A percentile compares a stretch with the other conserved stretches of the same genome.
These are phyloP conservation scores for Eumerus sabulonum DNA, from an alignment of 2,888 invertebrate genomes.

Conservation along the genomic window DNA sequence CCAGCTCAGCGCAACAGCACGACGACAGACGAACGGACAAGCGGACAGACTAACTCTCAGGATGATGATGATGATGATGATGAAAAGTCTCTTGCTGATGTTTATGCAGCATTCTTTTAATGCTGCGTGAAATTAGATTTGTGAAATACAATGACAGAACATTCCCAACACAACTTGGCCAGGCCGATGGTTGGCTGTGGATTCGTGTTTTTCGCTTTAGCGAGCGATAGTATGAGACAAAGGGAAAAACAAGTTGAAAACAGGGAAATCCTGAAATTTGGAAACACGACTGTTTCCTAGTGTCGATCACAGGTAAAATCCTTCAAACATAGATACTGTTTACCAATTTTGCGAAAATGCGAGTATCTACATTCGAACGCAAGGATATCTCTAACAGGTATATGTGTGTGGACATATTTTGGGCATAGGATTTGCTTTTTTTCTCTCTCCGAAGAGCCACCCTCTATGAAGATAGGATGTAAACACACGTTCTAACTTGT, in stretches of 20 bases:
- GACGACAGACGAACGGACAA: slow-evolving; percentile 3
- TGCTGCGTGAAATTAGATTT: slow-evolving; percentile 79
- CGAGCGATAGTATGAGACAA: slow-evolving; percentile 12
- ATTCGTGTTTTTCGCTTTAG: slow-evolving; percentile 36
- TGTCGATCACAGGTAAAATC: slow-evolving; percentile 38
- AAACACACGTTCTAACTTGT: slow-evolving; percentile 3
- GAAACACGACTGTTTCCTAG: slow-evolving; percentile 5
- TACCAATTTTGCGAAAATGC: slow-evolving; percentile 29
- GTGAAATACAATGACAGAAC: slow-evolving; percentile 63
- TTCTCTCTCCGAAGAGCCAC: slow-evolving; percentile 15
- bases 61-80: too few species aligned
- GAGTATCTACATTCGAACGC: too few species aligned
- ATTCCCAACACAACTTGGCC: slow-evolving; percentile 39
- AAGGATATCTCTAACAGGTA: too few species aligned
- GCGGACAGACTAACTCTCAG: too few species aligned
- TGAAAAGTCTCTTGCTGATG: slow-evolving; percentile 34
- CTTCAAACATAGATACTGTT: slow-evolving; percentile 36
- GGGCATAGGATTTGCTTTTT: neutral
- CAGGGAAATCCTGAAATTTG: slow-evolving; percentile 33
- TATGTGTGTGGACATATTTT: slow-evolving; percentile 4
- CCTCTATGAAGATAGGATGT: slow-evolving; percentile 18
- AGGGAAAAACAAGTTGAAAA: slow-evolving; percentile 16
- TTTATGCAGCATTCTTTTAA: slow-evolving; percentile 73
- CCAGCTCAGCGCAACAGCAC: slow-evolving; percentile 10
- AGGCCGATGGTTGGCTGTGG: too few species aligned